phyloP scores from a whole-genome alignment of 2,797 vertebrate species.

The Microctenopoma lineatum region DNA sequence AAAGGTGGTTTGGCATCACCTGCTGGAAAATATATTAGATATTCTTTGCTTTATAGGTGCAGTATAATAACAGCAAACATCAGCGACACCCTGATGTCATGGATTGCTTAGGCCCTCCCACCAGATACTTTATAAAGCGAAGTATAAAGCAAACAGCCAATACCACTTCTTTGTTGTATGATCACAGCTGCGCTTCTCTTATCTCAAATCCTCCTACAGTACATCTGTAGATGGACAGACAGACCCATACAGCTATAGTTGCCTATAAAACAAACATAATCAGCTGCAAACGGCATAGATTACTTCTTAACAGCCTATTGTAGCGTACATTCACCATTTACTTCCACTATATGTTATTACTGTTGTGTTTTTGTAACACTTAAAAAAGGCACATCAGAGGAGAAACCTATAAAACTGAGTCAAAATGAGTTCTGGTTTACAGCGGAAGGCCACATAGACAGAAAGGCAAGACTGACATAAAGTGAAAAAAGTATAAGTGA shows the following conservation, averaged over 20 bases:
- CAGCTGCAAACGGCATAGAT: not conserved
- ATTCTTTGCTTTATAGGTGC: not conserved
- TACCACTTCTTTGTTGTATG: not conserved
- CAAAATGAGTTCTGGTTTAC: not conserved
- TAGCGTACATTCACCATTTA: too few relatives aligned
- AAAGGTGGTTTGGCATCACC: not conserved
- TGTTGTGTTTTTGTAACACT: not conserved
- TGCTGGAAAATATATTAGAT: not conserved
- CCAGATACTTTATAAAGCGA: not conserved
- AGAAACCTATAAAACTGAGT: not conserved
- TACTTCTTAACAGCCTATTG: too few relatives aligned
- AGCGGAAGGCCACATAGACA: not conserved
- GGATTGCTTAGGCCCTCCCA: not conserved
- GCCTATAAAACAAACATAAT: not conserved
- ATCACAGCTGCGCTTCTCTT: not conserved
- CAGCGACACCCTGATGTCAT: not conserved
- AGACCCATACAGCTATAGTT: not conserved
- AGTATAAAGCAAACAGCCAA: too few relatives aligned
- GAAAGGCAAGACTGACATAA: constrained; percentile 1
- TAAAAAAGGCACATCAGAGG: not conserved
- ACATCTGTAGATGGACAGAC: constrained; percentile 3
- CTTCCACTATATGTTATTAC: not conserved
- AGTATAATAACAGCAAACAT: not conserved
- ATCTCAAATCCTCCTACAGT: not conserved
- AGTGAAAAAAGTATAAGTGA: constrained; percentile 23